phyloP scores from a whole-genome alignment of 2,888 invertebrate species.

The Patella caerulea region DNA sequence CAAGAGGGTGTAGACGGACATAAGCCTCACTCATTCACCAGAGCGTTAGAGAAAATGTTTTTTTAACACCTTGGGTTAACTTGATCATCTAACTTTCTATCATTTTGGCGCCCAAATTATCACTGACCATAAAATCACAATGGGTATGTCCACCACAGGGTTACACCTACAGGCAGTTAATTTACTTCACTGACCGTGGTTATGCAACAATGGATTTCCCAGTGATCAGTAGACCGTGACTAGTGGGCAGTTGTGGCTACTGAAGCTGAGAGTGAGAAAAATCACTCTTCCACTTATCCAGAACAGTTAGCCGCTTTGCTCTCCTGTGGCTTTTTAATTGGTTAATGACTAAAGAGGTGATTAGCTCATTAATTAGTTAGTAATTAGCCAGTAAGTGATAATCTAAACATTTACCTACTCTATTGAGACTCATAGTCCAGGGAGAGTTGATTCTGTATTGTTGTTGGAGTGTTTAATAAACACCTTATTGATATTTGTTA shows the following conservation, averaged over 20 bases:
- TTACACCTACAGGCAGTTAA: constrained; percentile 10
- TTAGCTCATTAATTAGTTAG: constrained; percentile 2
- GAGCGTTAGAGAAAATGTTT: constrained; percentile 1
- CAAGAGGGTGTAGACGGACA: no score
- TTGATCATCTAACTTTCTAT: constrained; percentile 5
- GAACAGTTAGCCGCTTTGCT: neutral
- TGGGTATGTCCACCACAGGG: neutral
- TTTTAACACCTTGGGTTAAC: constrained; percentile 9
- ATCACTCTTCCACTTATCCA: no score
- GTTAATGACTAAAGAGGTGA: constrained; percentile 5
- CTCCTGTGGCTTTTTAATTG: constrained; percentile 6
- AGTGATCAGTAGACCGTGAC: constrained; percentile 1
- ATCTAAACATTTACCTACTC: neutral
- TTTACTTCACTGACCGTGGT: neutral
- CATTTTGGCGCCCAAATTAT: constrained; percentile 13
- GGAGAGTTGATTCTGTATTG: no score
- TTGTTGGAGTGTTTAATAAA: no score
- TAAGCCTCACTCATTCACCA: neutral
- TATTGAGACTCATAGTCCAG: neutral
- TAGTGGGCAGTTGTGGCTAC: no score
- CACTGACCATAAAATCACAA: constrained; percentile 7
- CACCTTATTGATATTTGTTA: no score
- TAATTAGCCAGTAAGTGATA: constrained; percentile 7
- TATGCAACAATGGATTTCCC: neutral
- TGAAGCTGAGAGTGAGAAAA: no score